Conservation (phyloP, 2,888 invertebrate species). For the Euproctis similis region DNA sequence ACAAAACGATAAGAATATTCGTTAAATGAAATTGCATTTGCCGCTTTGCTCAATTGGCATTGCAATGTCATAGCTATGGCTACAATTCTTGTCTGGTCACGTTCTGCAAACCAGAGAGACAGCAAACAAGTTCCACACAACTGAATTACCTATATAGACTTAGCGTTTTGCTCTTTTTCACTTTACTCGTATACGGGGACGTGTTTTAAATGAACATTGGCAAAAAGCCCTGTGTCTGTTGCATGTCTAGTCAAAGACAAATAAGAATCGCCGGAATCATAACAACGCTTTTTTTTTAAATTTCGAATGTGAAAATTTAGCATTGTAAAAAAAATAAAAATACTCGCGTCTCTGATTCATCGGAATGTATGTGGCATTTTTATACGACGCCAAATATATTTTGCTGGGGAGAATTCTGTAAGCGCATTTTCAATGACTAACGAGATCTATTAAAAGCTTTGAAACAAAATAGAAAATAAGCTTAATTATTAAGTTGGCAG, state of each 20-base stretch:
- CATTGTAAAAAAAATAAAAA: conserved; percentile 8
- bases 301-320: conserved; percentile 20
- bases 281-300: conserved; percentile 31
- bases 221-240: conserved; percentile 44
- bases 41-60: conserved; percentile 42
- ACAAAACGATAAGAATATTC: conserved; percentile 22
- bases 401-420: conserved; percentile 1
- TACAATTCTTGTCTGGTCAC: conserved; percentile 64
- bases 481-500: conserved; percentile 67
- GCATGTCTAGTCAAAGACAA: conserved; percentile 50
- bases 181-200: conserved; percentile 44
- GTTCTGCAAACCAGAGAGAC: conserved; percentile 66
- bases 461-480: conserved; percentile 63
- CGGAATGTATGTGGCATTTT: conserved; percentile 4
- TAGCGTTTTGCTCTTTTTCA: conserved; percentile 51
- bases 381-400: conserved; percentile 5
- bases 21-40: conserved; percentile 36
- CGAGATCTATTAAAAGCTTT: conserved; percentile 49
- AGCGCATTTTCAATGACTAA: conserved; percentile 25
- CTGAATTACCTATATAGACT: conserved; percentile 50
- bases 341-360: conserved; percentile 7
- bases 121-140: conserved; percentile 59
- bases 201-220: conserved; percentile 48
- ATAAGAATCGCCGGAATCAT: too few species aligned
- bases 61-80: conserved; percentile 45